phyloP scores from a whole-genome alignment of 2,113 vertebrate species.

The Lamprotornis superbus region DNA sequence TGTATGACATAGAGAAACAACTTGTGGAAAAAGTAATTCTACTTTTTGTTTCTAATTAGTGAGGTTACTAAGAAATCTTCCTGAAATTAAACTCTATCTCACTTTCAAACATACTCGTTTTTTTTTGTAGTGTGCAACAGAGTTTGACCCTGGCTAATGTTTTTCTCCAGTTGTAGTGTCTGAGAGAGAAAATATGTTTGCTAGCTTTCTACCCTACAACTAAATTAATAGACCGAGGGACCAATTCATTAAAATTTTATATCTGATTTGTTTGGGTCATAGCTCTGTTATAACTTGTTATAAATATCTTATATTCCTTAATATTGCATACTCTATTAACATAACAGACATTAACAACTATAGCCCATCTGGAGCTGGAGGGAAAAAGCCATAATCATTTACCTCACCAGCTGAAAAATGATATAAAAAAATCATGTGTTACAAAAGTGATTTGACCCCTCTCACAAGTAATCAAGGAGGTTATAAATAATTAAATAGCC shows the following conservation, averaged over 20 bases:
- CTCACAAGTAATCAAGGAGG: constrained; percentile 60
- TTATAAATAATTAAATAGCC: constrained; percentile 56
- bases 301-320: constrained; percentile 69
- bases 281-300: constrained; percentile 47
- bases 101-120: background rate
- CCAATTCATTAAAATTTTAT: constrained; percentile 59
- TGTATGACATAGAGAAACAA: background rate
- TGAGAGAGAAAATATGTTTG: constrained; percentile 5
- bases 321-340: constrained; percentile 56
- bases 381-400: constrained; percentile 46
- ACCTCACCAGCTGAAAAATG: constrained; percentile 56
- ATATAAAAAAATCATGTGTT: constrained; percentile 47
- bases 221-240: constrained; percentile 42
- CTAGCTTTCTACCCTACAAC: constrained; percentile 7
- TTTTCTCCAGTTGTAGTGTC: constrained; percentile 18
- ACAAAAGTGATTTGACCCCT: constrained; percentile 51
- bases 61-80: background rate
- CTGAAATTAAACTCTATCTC: background rate
- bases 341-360: constrained; percentile 50
- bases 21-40: background rate
- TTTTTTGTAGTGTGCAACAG: background rate
- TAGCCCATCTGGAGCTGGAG: constrained; percentile 25
- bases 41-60: background rate
- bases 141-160: constrained; percentile 24
- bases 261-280: constrained; percentile 54